These are phyloP conservation scores for Crioceris asparagi DNA, from an alignment of 2,888 invertebrate species.

Conservation along the genomic window DNA sequence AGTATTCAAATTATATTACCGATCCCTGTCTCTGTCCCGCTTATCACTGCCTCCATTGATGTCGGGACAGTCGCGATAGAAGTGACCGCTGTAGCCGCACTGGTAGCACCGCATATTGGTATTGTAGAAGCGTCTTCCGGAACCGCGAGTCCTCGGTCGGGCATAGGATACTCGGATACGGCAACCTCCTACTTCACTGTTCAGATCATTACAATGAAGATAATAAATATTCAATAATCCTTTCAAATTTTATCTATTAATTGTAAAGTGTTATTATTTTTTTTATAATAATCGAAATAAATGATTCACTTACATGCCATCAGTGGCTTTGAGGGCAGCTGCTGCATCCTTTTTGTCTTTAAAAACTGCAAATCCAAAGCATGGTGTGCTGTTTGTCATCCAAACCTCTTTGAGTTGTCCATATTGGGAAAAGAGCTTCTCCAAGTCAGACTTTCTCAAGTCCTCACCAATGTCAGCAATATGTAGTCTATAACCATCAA, in stretches of 20 bases:
- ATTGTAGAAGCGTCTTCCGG: conserved; percentile 42
- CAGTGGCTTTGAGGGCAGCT: conserved; percentile 37
- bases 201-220: too few species aligned
- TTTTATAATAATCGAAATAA: too few species aligned
- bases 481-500: conserved; percentile 40
- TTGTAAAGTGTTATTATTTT: too few species aligned
- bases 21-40: conserved; percentile 29
- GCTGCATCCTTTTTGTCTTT: conserved; percentile 44
- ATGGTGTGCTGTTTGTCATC: conserved; percentile 48
- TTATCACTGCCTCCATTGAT: conserved; percentile 30
- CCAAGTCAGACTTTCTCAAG: conserved; percentile 42
- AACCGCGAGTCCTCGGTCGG: conserved; percentile 41
- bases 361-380: conserved; percentile 50
- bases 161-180: conserved; percentile 45
- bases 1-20: conserved; percentile 26
- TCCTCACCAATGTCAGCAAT: conserved; percentile 45
- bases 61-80: conserved; percentile 46
- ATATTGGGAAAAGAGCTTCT: conserved; percentile 43
- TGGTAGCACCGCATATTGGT: conserved; percentile 48
- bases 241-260: too few species aligned
- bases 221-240: too few species aligned
- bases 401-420: conserved; percentile 45
- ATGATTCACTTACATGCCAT: conserved; percentile 44
- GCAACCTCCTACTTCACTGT: conserved; percentile 42
- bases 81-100: conserved; percentile 47